Conservation (phyloP, 1,140 invertebrate genomes). For the Bombus difficillimus region DNA sequence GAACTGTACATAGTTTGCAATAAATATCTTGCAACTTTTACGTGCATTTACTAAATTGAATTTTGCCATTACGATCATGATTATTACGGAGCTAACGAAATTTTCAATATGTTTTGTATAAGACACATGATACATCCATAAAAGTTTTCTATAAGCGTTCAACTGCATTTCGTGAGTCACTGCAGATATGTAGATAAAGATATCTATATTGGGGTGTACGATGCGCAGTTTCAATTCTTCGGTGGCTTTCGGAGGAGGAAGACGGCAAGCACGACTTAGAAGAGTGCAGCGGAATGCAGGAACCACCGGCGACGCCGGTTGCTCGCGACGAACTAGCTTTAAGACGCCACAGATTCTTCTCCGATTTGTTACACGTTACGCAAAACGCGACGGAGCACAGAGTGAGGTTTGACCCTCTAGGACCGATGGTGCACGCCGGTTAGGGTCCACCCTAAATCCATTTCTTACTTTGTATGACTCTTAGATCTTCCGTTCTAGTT, state of each 20-base stretch:
- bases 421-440: conserved; percentile 86
- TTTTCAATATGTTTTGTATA: neutral
- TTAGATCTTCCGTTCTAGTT: neutral
- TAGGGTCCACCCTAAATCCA: conserved; percentile 71
- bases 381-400: conserved; percentile 88
- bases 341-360: conserved; percentile 89
- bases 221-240: conserved; percentile 70
- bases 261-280: conserved; percentile 68
- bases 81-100: neutral
- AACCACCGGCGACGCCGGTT: conserved; percentile 89
- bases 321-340: conserved; percentile 90
- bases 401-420: conserved; percentile 88
- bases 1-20: too few relatives aligned
- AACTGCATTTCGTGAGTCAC: neutral
- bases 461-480: conserved; percentile 36
- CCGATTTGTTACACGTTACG: conserved; percentile 88
- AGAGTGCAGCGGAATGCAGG: conserved; percentile 83
- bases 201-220: conserved; percentile 11
- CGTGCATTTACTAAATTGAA: too few relatives aligned
- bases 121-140: neutral
- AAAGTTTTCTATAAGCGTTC: neutral
- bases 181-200: neutral
- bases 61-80: too few relatives aligned
- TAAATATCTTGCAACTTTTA: too few relatives aligned
- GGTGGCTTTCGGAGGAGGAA: conserved; percentile 80